A percentile compares a stretch with the other conserved stretches of the same genome.
phyloP scores from a whole-genome alignment of 2,113 vertebrate species.

The Pholis gunnellus region DNA sequence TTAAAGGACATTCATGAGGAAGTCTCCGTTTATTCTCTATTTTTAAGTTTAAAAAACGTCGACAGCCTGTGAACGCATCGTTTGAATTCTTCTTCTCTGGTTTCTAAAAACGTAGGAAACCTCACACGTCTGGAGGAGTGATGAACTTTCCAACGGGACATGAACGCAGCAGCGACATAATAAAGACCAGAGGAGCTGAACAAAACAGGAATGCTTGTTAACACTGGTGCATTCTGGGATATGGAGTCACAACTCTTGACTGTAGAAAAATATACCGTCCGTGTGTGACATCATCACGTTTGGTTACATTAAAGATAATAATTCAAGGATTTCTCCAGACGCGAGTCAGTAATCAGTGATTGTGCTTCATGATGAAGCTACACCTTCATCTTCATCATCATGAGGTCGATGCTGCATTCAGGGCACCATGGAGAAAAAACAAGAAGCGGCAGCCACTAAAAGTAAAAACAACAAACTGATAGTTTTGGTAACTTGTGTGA shows the following conservation, averaged over 20 bases:
- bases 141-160: not conserved
- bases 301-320: not conserved
- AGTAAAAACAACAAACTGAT: not conserved
- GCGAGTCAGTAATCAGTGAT: not conserved
- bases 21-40: not conserved
- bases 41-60: too few species aligned
- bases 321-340: not conserved
- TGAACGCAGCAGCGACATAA: not conserved
- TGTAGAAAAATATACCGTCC: slow-evolving; percentile 29
- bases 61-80: too few species aligned
- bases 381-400: not conserved
- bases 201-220: not conserved
- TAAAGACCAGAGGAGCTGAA: not conserved
- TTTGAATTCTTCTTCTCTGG: not conserved
- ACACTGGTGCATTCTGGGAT: slow-evolving; percentile 30
- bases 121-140: not conserved
- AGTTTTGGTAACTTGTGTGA: not conserved
- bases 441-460: not conserved
- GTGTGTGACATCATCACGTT: slow-evolving; percentile 37
- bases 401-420: slow-evolving; percentile 9
- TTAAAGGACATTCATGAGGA: not conserved
- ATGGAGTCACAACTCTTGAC: not conserved
- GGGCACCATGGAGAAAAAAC: not conserved
- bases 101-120: not conserved
- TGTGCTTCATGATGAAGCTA: slow-evolving; percentile 26